Evolutionary conservation across 2,113 vertebrate genomes (phyloP).

Genomic region (Scomber japonicus): DNA sequence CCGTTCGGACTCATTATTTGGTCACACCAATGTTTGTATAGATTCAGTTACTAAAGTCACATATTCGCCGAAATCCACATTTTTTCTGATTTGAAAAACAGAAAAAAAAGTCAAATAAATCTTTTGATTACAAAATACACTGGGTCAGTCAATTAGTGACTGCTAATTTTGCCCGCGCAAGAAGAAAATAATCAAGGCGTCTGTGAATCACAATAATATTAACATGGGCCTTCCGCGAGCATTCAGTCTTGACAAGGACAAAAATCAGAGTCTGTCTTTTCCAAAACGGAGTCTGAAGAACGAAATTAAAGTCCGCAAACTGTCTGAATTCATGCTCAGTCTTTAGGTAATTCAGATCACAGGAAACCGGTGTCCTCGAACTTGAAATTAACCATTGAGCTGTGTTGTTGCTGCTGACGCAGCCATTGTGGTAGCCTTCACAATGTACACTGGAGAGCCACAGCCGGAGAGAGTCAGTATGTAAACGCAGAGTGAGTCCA

Average conservation of each 20-base stretch:
- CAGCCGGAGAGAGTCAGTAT: conserved; percentile 59
- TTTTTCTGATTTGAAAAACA: conserved; percentile 63
- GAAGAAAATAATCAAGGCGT: conserved; percentile 49
- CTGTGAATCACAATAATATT: conserved; percentile 51
- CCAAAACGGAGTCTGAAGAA: conserved; percentile 34
- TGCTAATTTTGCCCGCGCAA: conserved; percentile 30
- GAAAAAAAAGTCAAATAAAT: conserved; percentile 48
- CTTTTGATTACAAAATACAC: conserved; percentile 79
- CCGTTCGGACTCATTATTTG: conserved; percentile 72
- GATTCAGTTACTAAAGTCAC: conserved; percentile 57
- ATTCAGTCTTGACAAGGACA: conserved; percentile 40
- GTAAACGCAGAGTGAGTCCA: conserved; percentile 61
- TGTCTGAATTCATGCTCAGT: conserved; percentile 59
- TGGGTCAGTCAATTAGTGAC: conserved; percentile 54
- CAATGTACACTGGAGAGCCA: conserved; percentile 56
- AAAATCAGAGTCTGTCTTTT: conserved; percentile 31
- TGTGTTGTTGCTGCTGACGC: conserved; percentile 53
- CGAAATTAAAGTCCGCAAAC: conserved; percentile 43
- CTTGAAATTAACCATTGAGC: conserved; percentile 81
- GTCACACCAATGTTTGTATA: conserved; percentile 76
- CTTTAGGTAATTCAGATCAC: conserved; percentile 51
- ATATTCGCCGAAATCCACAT: conserved; percentile 32
- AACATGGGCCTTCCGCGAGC: conserved; percentile 48
- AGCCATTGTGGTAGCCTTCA: conserved; percentile 57
- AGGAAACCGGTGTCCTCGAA: conserved; percentile 76